Conservation (phyloP, 2,888 invertebrate genomes). For the Ganaspis brasiliensis region DNA sequence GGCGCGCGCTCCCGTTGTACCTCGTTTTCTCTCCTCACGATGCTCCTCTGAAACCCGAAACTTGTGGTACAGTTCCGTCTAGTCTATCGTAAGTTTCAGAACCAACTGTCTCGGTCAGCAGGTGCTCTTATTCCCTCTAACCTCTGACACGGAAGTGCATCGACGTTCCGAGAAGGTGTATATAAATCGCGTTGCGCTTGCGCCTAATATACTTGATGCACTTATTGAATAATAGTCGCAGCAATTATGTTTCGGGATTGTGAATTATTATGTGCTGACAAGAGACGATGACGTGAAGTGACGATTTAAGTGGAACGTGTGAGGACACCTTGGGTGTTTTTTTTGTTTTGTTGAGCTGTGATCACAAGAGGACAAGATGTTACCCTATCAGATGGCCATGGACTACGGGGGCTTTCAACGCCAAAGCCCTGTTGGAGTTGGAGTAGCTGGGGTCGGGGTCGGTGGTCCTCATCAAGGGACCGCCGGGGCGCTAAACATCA, state of each 20-base stretch:
- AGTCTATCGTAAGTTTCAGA: slow-evolving; percentile 28
- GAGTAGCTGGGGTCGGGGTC: slow-evolving; percentile 72
- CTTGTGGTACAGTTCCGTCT: slow-evolving; percentile 41
- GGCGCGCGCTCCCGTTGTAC: slow-evolving; percentile 25
- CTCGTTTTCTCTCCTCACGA: slow-evolving; percentile 25
- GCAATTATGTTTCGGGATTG: slow-evolving; percentile 1
- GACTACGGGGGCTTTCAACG: slow-evolving; percentile 83
- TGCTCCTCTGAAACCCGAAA: slow-evolving; percentile 5
- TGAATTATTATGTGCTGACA: slow-evolving; percentile 9
- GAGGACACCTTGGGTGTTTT: slow-evolving; percentile 25
- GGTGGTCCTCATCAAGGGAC: slow-evolving; percentile 90
- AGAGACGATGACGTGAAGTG: slow-evolving; percentile 52
- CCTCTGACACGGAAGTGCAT: slow-evolving; percentile 4
- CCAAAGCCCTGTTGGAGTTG: slow-evolving; percentile 80
- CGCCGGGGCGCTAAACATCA: slow-evolving; percentile 87
- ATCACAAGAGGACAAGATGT: slow-evolving; percentile 82
- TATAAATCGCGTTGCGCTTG: neutral
- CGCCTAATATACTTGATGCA: neutral
- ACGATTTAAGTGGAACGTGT: slow-evolving; percentile 44
- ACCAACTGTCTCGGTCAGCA: slow-evolving; percentile 46
- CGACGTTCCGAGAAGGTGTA: neutral
- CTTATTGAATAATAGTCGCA: neutral
- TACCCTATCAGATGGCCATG: slow-evolving; percentile 95
- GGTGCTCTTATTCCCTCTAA: neutral
- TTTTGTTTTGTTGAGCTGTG: slow-evolving; percentile 39